phyloP scores from a whole-genome alignment of 2,888 invertebrate genomes.

The Horisme vitalbata region DNA sequence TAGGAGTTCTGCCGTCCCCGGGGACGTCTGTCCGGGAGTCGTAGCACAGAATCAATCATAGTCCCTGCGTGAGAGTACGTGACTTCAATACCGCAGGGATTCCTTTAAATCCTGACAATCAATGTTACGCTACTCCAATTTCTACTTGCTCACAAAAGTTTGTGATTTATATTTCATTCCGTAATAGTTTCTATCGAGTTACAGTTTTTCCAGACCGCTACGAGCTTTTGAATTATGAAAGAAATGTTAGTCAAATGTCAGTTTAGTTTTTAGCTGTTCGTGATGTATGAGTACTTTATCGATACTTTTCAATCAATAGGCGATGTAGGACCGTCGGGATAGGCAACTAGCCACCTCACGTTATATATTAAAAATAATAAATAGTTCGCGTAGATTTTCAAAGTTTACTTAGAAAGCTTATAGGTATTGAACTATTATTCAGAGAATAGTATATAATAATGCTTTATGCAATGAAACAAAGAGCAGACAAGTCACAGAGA shows the following conservation, averaged over 20 bases:
- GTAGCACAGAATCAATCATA: constrained; percentile 6
- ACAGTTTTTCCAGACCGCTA: constrained; percentile 7
- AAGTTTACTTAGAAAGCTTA: too few species aligned
- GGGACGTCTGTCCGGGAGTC: constrained; percentile 8
- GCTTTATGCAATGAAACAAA: constrained; percentile 2
- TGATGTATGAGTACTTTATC: too few species aligned
- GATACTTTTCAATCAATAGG: too few species aligned
- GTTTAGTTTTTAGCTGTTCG: too few species aligned
- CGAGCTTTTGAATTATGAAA: neutral
- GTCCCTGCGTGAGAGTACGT: constrained; percentile 8
- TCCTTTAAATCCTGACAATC: constrained; percentile 9
- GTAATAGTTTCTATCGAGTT: constrained; percentile 17
- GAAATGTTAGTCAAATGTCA: neutral
- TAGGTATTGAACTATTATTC: neutral
- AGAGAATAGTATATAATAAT: neutral
- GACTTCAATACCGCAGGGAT: constrained; percentile 14
- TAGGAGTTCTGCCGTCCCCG: neutral
- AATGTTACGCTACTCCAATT: constrained; percentile 20
- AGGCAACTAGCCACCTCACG: too few species aligned
- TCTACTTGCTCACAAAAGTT: constrained; percentile 16
- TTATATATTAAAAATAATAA: too few species aligned
- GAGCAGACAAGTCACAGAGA: constrained; percentile 17
- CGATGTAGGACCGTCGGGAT: too few species aligned
- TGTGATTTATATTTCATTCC: constrained; percentile 17
- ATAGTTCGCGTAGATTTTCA: too few species aligned